Evolutionary conservation across 1,140 invertebrate species (phyloP).

Genomic region (Hyphantria cunea): DNA sequence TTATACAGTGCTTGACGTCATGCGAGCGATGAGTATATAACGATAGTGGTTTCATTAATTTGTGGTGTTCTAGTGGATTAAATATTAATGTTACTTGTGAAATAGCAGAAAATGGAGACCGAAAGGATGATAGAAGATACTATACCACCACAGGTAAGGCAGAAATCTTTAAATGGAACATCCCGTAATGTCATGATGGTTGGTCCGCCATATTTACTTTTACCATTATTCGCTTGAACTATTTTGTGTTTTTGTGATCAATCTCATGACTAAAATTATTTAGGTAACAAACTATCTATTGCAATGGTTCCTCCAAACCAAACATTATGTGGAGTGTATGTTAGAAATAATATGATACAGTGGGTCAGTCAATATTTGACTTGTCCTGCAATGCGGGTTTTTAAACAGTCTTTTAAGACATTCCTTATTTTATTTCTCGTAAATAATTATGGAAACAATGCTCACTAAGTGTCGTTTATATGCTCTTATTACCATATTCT

Average conservation of each 20-base stretch:
- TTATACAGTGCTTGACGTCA: conserved; percentile 71
- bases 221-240: conserved; percentile 41
- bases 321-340: too few species aligned
- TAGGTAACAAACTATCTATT: too few species aligned
- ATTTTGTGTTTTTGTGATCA: conserved; percentile 49
- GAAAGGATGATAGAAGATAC: conserved; percentile 78
- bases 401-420: conserved; percentile 13
- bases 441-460: too few species aligned
- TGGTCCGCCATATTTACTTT: conserved; percentile 72
- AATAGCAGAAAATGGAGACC: conserved; percentile 76
- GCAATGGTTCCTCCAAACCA: too few species aligned
- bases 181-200: conserved; percentile 67
- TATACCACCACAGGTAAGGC: conserved; percentile 69
- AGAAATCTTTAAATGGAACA: conserved; percentile 63
- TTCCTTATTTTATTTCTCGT: conserved; percentile 1
- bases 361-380: conserved; percentile 2
- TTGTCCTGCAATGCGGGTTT: conserved; percentile 37
- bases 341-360: too few species aligned
- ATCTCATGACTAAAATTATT: conserved; percentile 22
- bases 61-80: conserved; percentile 63
- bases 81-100: conserved; percentile 77
- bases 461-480: too few species aligned
- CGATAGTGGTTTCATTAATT: conserved; percentile 62
- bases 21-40: conserved; percentile 72
- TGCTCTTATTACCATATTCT: too few species aligned